Base-by-base conservation (phyloP, 1,140 invertebrate species). In the Drosophila funebris region DNA sequence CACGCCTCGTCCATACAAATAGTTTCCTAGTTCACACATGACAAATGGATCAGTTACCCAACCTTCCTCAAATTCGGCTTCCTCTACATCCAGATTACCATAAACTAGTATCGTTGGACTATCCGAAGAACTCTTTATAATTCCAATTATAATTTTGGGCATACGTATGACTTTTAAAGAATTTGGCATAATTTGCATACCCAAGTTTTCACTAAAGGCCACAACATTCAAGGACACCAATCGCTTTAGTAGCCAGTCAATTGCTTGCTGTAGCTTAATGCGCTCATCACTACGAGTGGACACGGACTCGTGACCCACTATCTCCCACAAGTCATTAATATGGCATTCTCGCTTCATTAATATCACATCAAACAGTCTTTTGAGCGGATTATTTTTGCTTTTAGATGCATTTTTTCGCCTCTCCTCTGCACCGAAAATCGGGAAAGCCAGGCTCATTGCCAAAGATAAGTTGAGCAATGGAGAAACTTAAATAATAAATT, bases 11-110 rank as follows among this genome's bases (percentile, higher is more conserved):
- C 97, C 98, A 93, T 94, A 99, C 4, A 99, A 92, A 92, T 98
- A 98, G 0, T 94, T 96, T 94, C 98, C 94, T 78, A 95, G 95
- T 90, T 98, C 97, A 56, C 94, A 94, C 27, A 99, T 92, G 4
- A 94, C 94, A 93, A 99, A 99, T 2, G 98, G 98, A 52, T 99
- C 97, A 1, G 96, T 96, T 72, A 97, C 93, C 98, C 98, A 99
- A 3, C 98, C 98, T 93, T 99, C 98, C 68, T 95, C 95, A 90
- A 94, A 94, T 4, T 94, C 78, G 6, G 98, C 98, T 46, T 98
- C 98, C 91, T 99, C 98, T 0, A 99, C 98, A 94, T 99, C 98
- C 77, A 99, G 94, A 93, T 99, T 98, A 0, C 98, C 98, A 93
- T 99, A 99, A 43, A 99, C 94, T 50, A 97, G 94, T 41, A 99